These are phyloP conservation scores for Stegodyphus dumicola DNA, from an alignment of 1,140 invertebrate species.

Conservation along the genomic window DNA sequence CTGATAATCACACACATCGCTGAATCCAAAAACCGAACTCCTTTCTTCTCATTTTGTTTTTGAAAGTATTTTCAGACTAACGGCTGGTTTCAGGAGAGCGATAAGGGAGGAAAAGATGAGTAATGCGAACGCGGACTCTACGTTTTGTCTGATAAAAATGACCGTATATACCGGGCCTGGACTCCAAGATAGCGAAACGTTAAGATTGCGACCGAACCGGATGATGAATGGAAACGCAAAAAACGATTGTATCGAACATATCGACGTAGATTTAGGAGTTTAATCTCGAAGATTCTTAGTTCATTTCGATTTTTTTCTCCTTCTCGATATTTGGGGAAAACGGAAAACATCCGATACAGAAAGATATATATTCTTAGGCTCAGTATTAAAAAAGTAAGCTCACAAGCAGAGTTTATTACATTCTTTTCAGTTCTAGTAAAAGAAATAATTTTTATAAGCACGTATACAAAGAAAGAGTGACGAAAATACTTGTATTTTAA, in stretches of 20 bases:
- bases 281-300: not conserved
- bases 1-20: not conserved
- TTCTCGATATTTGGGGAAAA: no score
- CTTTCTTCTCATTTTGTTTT: not conserved
- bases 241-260: not conserved
- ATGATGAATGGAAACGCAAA: not conserved
- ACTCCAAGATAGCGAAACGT: not conserved
- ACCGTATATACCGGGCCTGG: not conserved
- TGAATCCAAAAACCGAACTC: not conserved
- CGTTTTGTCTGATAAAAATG: not conserved
- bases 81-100: not conserved
- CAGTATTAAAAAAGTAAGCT: no score
- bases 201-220: not conserved
- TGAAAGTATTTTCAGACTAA: not conserved
- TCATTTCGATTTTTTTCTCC: not conserved
- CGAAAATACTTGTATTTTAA: no score
- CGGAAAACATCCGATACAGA: no score
- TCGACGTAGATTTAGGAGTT: not conserved
- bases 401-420: no score
- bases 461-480: no score
- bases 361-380: no score
- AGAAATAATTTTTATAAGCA: no score
- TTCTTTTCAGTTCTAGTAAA: no score
- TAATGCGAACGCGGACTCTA: not conserved
- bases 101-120: not conserved